Conservation (phyloP, 2,113 vertebrate species). For the Tenebrosternarchus preto region DNA sequence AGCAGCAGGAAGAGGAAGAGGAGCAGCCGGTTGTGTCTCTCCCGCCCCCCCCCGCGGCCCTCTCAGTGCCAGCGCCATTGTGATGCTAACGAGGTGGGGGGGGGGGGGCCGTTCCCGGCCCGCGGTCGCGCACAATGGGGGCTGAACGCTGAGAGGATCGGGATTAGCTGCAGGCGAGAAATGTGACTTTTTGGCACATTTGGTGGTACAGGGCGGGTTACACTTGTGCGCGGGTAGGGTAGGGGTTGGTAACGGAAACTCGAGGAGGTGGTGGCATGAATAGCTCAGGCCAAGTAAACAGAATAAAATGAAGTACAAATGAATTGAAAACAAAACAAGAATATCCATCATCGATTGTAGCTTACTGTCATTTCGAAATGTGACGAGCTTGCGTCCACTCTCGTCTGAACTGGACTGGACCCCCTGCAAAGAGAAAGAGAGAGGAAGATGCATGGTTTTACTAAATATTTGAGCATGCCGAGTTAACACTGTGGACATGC, state of each 20-base stretch:
- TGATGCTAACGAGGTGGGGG: constrained; percentile 55
- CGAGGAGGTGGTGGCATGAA: background rate
- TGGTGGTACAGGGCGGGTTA: constrained; percentile 49
- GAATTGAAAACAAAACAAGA: background rate
- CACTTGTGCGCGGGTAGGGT: background rate
- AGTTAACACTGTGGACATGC: background rate
- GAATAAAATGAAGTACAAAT: background rate
- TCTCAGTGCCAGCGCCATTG: constrained; percentile 42
- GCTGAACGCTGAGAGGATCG: constrained; percentile 51
- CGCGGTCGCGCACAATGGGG: constrained; percentile 69
- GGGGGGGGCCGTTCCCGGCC: constrained; percentile 56
- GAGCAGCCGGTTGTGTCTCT: constrained; percentile 55
- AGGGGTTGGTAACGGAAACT: background rate
- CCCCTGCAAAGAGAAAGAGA: constrained; percentile 56
- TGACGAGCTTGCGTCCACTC: constrained; percentile 62
- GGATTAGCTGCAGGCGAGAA: constrained; percentile 67
- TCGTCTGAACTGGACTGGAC: constrained; percentile 64
- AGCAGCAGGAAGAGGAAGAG: constrained; percentile 52
- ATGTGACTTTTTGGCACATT: constrained; percentile 69
- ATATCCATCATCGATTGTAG: constrained; percentile 1
- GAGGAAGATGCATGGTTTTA: background rate
- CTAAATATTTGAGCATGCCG: background rate
- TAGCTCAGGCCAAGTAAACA: constrained; percentile 3
- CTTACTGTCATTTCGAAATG: constrained; percentile 77
- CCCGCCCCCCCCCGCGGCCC: constrained; percentile 33